Evolutionary conservation across 2,888 invertebrate species (phyloP).

Genomic region (Oligia fasciuncula): DNA sequence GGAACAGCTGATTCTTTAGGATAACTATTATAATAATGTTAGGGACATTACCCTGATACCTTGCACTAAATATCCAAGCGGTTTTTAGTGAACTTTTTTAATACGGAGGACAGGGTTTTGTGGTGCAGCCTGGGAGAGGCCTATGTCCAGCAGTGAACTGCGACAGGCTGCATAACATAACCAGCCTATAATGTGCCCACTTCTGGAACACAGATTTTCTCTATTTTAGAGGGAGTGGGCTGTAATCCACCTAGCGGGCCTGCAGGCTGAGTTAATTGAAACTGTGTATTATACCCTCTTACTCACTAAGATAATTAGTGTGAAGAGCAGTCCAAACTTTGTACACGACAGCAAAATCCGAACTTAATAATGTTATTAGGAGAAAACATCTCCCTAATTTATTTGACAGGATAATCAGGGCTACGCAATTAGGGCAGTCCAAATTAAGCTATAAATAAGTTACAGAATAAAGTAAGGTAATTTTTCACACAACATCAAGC

Average conservation of each 20-base stretch:
- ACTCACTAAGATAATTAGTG: constrained; percentile 11
- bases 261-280: background rate
- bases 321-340: constrained; percentile 4
- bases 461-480: background rate
- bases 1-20: too few relatives aligned
- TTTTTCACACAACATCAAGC: background rate
- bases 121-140: too few relatives aligned
- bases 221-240: too few relatives aligned
- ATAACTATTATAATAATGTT: too few relatives aligned
- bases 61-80: background rate
- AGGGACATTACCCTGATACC: background rate
- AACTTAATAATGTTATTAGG: background rate
- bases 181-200: too few relatives aligned
- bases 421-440: background rate
- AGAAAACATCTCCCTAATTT: background rate
- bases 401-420: background rate
- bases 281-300: background rate
- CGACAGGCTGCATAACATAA: too few relatives aligned
- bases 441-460: background rate
- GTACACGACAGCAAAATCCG: constrained; percentile 3
- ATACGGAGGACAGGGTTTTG: background rate
- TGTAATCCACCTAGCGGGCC: too few relatives aligned
- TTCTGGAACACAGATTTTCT: too few relatives aligned
- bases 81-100: background rate
- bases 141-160: too few relatives aligned